A percentile compares a stretch with the other conserved stretches of the same genome.
Evolutionary conservation across 2,888 invertebrate genomes (phyloP).

Genomic region (Athalia cordata): DNA sequence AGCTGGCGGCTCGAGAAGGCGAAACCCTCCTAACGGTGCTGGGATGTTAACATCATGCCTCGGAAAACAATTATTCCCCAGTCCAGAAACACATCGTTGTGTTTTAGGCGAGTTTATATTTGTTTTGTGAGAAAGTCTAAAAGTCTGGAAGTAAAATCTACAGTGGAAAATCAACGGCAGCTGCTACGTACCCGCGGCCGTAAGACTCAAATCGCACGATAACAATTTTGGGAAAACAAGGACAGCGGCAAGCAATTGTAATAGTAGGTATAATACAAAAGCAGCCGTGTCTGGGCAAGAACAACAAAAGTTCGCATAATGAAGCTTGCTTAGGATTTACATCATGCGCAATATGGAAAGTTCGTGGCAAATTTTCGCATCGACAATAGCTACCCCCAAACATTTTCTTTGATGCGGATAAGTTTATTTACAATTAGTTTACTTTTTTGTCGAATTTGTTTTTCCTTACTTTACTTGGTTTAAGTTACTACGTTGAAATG

Average conservation of each 20-base stretch:
- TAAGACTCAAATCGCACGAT: neutral
- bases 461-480: too few species aligned
- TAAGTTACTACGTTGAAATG: too few species aligned
- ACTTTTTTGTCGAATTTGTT: too few species aligned
- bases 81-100: neutral
- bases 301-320: conserved; percentile 7
- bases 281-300: neutral
- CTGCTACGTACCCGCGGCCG: too few species aligned
- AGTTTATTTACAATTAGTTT: too few species aligned
- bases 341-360: neutral
- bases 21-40: neutral
- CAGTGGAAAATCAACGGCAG: too few species aligned
- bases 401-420: too few species aligned
- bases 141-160: neutral
- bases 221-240: neutral
- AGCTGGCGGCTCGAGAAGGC: neutral
- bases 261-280: too few species aligned
- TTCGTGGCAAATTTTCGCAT: neutral
- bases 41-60: conserved; percentile 3
- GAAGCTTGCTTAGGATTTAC: neutral
- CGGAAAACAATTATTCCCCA: neutral
- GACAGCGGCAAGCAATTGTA: neutral
- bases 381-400: neutral
- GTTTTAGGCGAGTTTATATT: too few species aligned
- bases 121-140: neutral